Base-by-base conservation (phyloP, 2,888 invertebrate species). In the Pyrrhosoma nymphula region DNA sequence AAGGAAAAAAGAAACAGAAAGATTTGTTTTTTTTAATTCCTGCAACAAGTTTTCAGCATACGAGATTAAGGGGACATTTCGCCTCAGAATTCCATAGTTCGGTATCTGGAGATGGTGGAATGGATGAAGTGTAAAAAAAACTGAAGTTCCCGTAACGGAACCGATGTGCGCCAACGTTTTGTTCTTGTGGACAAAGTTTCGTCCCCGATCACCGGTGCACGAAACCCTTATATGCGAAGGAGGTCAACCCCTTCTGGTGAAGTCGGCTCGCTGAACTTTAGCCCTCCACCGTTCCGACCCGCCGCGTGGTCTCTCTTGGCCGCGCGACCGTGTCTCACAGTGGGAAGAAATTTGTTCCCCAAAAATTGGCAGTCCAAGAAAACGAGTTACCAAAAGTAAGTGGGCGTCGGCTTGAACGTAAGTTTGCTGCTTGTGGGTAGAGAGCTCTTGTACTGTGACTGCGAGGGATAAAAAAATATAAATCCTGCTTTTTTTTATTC, bases 1-100 rank as follows among this genome's bases (percentile, higher is more conserved):
- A 82, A 82, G 23, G 35, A 82, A 82, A 82, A 14, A 82, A 20
- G 60, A 35, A 82, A 82, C 82, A 4, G 82, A 10, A 30, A 30
- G 30, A 30, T 30, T 30, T 30, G 75, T 30, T 30, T 82, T 35
- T 35, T 82, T 82, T n/a, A 1, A 8, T 26, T 10, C 30, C 82
- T 35, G 82, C 82, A 82, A 82, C 82, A 82, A 82, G 82, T 82
- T 82, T 82, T 30, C 82, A 82, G 82, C 82, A 35, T 82, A 16
- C 82, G 18, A 35, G 26, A 82, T 35, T 35, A 69, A n/a, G 23
- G 69, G 69, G 8, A 4, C 20, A 30, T 82, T 1, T 18, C 30
- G 82, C 82, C 35, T n/a, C 82, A 35, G 82, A 35, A 82, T 35
- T 82, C 82, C 35, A 35, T 82, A 35, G 82, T 82, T 82, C 26